Percentiles rank a stretch among this genome's conserved stretches.
Conservation (phyloP, 2,797 vertebrate species). For the Brachyrhaphis roseni region DNA sequence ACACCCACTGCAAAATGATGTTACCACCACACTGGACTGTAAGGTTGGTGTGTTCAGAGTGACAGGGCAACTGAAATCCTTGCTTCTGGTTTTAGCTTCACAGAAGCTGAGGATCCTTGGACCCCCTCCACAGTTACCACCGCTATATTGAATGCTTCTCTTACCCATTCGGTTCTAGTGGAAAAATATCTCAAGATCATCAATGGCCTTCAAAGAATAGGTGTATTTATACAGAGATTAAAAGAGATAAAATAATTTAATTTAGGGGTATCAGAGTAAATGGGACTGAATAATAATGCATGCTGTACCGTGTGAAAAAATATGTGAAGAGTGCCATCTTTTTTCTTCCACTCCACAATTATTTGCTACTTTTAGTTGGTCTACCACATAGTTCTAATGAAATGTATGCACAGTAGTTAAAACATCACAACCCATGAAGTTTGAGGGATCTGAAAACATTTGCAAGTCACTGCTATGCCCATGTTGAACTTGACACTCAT, state of each 20-base stretch:
- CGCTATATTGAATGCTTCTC: not conserved
- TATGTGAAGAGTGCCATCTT: not conserved
- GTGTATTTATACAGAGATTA: not conserved
- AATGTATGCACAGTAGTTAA: not conserved
- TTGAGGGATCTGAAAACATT: not conserved
- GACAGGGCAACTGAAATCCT: not conserved
- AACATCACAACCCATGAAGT: not conserved
- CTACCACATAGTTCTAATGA: not conserved
- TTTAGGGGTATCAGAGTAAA: not conserved
- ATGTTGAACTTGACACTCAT: not conserved
- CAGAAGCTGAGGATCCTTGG: not conserved
- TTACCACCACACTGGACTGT: not conserved
- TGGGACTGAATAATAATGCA: not conserved
- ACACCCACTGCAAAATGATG: not conserved
- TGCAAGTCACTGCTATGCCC: not conserved
- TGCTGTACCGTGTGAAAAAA: not conserved
- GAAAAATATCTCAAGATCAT: not conserved
- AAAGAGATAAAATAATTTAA: not conserved
- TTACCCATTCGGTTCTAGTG: not conserved
- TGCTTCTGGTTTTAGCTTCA: not conserved
- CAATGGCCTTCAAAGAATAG: not conserved
- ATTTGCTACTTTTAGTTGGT: not conserved
- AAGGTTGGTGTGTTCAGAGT: not conserved
- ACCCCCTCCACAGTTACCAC: not conserved
- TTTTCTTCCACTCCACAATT: not conserved